These are phyloP conservation scores for Sinhomidia bicolor DNA, from an alignment of 2,888 invertebrate genomes.

Conservation along the genomic window DNA sequence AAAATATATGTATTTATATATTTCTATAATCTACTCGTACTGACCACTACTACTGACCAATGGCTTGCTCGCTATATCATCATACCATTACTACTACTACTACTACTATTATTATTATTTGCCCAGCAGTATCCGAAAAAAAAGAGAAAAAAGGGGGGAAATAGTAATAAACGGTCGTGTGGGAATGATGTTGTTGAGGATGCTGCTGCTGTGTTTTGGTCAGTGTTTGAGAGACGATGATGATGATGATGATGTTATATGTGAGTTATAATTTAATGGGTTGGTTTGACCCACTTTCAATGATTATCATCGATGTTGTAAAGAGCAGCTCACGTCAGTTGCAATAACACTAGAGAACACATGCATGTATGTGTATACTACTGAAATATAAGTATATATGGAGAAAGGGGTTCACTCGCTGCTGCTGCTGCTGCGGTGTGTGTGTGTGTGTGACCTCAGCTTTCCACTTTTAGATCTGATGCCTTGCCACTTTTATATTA, in stretches of 20 bases:
- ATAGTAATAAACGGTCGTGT: slow-evolving; percentile 39
- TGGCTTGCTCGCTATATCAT: neutral
- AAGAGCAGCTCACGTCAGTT: slow-evolving; percentile 40
- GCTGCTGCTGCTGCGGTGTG: too few species aligned
- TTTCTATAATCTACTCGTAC: too few species aligned
- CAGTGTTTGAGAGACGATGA: neutral
- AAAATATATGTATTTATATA: too few species aligned
- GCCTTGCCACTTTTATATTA: too few species aligned
- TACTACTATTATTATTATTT: too few species aligned
- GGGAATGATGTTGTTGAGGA: slow-evolving; percentile 43
- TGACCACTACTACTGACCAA: neutral
- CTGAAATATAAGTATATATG: too few species aligned
- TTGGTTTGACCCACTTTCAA: slow-evolving; percentile 56
- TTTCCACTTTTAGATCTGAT: slow-evolving; percentile 25
- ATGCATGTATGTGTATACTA: too few species aligned
- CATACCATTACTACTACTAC: too few species aligned
- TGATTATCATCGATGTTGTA: slow-evolving; percentile 22
- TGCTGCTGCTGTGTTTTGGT: slow-evolving; percentile 14
- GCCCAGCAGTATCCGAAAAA: neutral
- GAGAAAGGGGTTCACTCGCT: slow-evolving; percentile 13
- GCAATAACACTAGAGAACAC: slow-evolving; percentile 22
- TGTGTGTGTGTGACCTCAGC: too few species aligned
- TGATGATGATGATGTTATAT: slow-evolving; percentile 42
- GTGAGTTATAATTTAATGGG: slow-evolving; percentile 45
- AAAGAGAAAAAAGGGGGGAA: neutral